Evolutionary conservation across 64 coral and sea anemone genomes (phyloP).

Genomic region (Montipora capricornis): DNA sequence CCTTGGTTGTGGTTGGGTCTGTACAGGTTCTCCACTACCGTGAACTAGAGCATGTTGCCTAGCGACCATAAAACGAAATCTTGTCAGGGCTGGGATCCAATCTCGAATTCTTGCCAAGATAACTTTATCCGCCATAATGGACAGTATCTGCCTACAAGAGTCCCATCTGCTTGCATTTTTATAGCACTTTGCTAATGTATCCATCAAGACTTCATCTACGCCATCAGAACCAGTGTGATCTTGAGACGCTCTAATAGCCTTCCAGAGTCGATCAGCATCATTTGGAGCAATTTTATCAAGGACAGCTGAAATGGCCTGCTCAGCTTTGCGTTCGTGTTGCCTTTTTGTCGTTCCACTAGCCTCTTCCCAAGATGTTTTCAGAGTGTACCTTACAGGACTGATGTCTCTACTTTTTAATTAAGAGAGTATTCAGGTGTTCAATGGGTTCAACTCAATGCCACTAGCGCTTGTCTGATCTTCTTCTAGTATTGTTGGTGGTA

Average conservation of each 20-base stretch:
- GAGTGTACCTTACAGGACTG: constrained; percentile 34
- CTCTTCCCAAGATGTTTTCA: constrained; percentile 15
- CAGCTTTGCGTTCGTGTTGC: constrained; percentile 49
- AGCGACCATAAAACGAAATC: constrained; percentile 21
- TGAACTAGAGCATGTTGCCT: background rate
- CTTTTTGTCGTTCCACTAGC: constrained; percentile 20
- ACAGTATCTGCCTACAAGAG: constrained; percentile 23
- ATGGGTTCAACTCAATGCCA: background rate
- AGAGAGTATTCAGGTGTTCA: constrained; percentile 44
- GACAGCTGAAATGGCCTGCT: constrained; percentile 46
- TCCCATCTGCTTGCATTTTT: constrained; percentile 7
- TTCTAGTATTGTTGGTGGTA: background rate
- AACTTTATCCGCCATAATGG: constrained; percentile 38
- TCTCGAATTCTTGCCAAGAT: background rate
- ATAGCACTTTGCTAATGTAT: constrained; percentile 15
- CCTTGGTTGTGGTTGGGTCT: background rate
- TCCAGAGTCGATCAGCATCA: constrained; percentile 30
- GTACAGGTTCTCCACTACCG: background rate
- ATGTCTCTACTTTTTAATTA: constrained; percentile 58
- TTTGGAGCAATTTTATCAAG: constrained; percentile 45
- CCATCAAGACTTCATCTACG: constrained; percentile 17
- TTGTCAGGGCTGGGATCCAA: constrained; percentile 32
- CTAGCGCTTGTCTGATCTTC: background rate
- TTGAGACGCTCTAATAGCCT: constrained; percentile 10
- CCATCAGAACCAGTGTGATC: background rate